Evolutionary conservation across 2,888 invertebrate genomes (phyloP).

Genomic region (Stenodera caucasica): DNA sequence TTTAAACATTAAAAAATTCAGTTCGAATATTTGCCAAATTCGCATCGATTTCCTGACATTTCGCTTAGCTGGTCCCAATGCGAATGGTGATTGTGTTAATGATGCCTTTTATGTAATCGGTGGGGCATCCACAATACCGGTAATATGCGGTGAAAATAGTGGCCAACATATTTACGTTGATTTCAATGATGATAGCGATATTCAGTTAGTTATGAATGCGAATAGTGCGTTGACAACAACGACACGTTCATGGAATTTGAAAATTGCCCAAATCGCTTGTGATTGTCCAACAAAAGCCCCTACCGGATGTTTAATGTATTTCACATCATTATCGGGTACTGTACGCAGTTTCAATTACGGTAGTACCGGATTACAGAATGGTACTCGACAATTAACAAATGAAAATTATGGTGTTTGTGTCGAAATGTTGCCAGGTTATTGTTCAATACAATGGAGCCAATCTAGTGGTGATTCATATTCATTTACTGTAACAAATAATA

Average conservation of each 20-base stretch:
- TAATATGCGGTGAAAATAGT: slow-evolving; percentile 79
- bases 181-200: slow-evolving; percentile 69
- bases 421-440: slow-evolving; percentile 70
- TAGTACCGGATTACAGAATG: slow-evolving; percentile 55
- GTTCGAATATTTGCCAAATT: slow-evolving; percentile 69
- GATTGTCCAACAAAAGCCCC: slow-evolving; percentile 71
- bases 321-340: slow-evolving; percentile 63
- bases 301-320: slow-evolving; percentile 75
- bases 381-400: slow-evolving; percentile 71
- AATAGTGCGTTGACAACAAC: slow-evolving; percentile 60
- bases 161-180: slow-evolving; percentile 78
- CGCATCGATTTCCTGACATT: slow-evolving; percentile 77
- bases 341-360: slow-evolving; percentile 77
- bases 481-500: slow-evolving; percentile 73
- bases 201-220: slow-evolving; percentile 66
- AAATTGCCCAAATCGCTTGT: slow-evolving; percentile 72
- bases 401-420: slow-evolving; percentile 78
- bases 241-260: slow-evolving; percentile 74
- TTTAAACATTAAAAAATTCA: slow-evolving; percentile 70
- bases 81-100: slow-evolving; percentile 69
- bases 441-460: slow-evolving; percentile 68
- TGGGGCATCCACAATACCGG: slow-evolving; percentile 69
- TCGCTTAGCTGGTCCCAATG: slow-evolving; percentile 70
- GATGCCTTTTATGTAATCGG: slow-evolving; percentile 73
- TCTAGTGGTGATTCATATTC: slow-evolving; percentile 58